These are phyloP conservation scores for Chascanopsetta lugubris DNA, from an alignment of 2,113 vertebrate species.

Conservation along the genomic window DNA sequence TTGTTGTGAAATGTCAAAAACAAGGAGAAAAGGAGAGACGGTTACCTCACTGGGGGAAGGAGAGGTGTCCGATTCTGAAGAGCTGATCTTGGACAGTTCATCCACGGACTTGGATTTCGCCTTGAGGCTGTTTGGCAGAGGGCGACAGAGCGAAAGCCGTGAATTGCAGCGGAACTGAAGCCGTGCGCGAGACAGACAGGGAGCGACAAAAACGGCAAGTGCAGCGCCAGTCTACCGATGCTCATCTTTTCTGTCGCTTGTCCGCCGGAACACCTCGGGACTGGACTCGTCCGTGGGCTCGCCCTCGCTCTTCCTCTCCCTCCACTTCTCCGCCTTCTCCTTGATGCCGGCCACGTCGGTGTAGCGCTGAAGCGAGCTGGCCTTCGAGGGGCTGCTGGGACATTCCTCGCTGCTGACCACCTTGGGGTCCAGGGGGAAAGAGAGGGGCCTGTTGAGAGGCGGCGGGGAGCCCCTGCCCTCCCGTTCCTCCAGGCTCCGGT, in stretches of 20 bases:
- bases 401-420: constrained; percentile 14
- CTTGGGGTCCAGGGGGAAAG: constrained; percentile 49
- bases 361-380: constrained; percentile 83
- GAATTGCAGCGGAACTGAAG: neutral
- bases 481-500: constrained; percentile 26
- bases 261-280: constrained; percentile 30
- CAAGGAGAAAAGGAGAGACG: neutral
- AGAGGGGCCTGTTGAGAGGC: constrained; percentile 40
- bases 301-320: constrained; percentile 75
- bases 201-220: neutral
- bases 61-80: constrained; percentile 75
- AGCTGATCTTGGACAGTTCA: constrained; percentile 69
- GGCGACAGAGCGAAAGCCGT: constrained; percentile 3
- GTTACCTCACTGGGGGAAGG: constrained; percentile 68
- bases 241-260: neutral
- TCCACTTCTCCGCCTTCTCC: constrained; percentile 86
- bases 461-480: constrained; percentile 44
- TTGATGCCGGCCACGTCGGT: constrained; percentile 76
- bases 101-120: constrained; percentile 78
- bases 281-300: constrained; percentile 53
- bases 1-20: neutral
- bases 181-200: neutral
- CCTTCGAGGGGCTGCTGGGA: constrained; percentile 58
- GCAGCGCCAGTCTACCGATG: constrained; percentile 57
- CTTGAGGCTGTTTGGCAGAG: constrained; percentile 46